Evolutionary conservation across 2,113 vertebrate species (phyloP).

Genomic region (Rhodinocichla rosea): DNA sequence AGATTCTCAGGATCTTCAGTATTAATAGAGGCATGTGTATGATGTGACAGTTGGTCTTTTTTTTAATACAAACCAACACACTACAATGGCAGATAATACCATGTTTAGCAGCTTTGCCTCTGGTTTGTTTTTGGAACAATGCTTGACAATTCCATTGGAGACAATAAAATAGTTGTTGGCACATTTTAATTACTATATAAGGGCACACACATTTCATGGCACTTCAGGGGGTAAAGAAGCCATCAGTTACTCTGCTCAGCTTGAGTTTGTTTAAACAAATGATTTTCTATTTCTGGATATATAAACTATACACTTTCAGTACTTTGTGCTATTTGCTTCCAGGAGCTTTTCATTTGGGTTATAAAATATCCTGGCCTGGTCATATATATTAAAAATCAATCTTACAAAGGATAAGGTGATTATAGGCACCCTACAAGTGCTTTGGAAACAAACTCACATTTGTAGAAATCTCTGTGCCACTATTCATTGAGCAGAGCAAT

Average conservation of each 20-base stretch:
- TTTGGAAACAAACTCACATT: constrained; percentile 49
- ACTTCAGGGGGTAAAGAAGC: constrained; percentile 48
- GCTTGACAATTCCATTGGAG: constrained; percentile 33
- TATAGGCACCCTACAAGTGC: constrained; percentile 17
- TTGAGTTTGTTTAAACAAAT: constrained; percentile 67
- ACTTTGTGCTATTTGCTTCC: constrained; percentile 16
- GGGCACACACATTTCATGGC: constrained; percentile 34
- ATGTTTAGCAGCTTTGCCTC: constrained; percentile 28
- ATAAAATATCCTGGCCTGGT: constrained; percentile 7
- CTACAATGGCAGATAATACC: constrained; percentile 7
- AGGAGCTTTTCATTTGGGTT: constrained; percentile 25
- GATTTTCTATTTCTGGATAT: constrained; percentile 47
- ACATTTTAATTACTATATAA: constrained; percentile 69
- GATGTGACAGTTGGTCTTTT: background rate
- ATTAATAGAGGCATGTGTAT: background rate
- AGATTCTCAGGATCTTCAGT: background rate
- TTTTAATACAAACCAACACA: background rate
- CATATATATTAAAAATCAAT: constrained; percentile 55
- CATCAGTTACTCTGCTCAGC: constrained; percentile 54
- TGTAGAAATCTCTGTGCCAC: constrained; percentile 28
- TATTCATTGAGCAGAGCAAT: constrained; percentile 23
- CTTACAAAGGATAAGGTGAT: constrained; percentile 40
- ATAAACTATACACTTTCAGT: constrained; percentile 10
- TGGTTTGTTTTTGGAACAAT: constrained; percentile 41
- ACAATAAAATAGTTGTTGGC: constrained; percentile 55